phyloP scores from a whole-genome alignment of 1,140 invertebrate genomes.

The Drosophila mauritiana region DNA sequence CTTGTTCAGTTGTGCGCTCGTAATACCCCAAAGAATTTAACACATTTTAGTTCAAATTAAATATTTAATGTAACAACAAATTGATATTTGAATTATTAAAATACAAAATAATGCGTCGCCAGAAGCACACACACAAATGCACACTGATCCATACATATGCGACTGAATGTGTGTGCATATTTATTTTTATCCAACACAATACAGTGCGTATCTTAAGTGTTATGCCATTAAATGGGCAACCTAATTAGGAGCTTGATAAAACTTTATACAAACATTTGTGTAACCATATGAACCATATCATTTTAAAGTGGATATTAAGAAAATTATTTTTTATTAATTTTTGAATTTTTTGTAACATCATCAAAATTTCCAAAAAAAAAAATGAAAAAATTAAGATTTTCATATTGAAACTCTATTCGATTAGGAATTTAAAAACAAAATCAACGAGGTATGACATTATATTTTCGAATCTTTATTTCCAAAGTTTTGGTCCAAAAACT shows the following conservation, averaged over 20 bases:
- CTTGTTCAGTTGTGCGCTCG: conserved; percentile 41
- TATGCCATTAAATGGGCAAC: too few relatives aligned
- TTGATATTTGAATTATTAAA: conserved; percentile 83
- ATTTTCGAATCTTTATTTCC: too few relatives aligned
- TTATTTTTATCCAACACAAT: conserved; percentile 14
- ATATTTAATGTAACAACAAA: conserved; percentile 83
- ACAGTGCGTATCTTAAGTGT: conserved; percentile 15
- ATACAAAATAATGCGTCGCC: conserved; percentile 77
- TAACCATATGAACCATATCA: too few relatives aligned
- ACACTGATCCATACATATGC: conserved; percentile 11
- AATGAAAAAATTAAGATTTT: too few relatives aligned
- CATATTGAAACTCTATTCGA: too few relatives aligned
- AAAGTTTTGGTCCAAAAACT: too few relatives aligned
- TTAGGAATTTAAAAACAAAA: too few relatives aligned
- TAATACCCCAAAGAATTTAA: conserved; percentile 82
- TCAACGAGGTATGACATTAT: too few relatives aligned
- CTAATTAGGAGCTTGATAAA: too few relatives aligned
- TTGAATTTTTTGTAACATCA: background rate
- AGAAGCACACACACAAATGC: conserved; percentile 50
- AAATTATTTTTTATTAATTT: background rate
- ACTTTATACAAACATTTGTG: too few relatives aligned
- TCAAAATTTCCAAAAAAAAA: too few relatives aligned
- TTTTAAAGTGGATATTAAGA: too few relatives aligned
- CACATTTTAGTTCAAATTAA: conserved; percentile 83
- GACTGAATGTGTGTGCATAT: conserved; percentile 12